phyloP scores from a whole-genome alignment of 2,113 vertebrate genomes.

The Leptosomus discolor region DNA sequence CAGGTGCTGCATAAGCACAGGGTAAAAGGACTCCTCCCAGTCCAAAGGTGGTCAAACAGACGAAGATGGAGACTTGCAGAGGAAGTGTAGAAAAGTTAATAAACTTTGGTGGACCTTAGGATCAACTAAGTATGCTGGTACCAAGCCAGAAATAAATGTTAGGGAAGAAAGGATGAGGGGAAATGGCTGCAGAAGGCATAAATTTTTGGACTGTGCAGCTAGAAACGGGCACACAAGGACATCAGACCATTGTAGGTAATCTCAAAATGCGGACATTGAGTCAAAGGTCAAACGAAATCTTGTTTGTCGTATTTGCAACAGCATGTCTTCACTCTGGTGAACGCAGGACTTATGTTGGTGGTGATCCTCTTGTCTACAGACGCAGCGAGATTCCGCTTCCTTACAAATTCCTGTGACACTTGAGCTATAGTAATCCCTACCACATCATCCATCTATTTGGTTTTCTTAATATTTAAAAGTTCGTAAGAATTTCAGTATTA shows the following conservation, averaged over 20 bases:
- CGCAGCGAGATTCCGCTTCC: neutral
- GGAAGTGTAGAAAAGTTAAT: fast-evolving
- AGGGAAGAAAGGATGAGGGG: neutral
- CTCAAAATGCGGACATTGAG: neutral
- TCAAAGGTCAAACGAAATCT: neutral
- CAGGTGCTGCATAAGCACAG: neutral
- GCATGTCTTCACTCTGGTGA: neutral
- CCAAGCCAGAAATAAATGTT: neutral
- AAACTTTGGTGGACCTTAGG: neutral
- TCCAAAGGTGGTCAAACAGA: neutral
- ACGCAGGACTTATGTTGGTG: neutral
- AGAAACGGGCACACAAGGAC: neutral
- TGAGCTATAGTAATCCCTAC: neutral
- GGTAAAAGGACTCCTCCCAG: neutral
- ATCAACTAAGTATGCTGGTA: neutral
- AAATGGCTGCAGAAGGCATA: neutral
- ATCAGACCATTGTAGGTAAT: neutral
- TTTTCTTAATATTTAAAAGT: neutral
- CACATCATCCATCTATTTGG: neutral
- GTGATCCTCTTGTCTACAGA: neutral
- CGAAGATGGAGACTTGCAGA: neutral
- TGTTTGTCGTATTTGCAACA: neutral
- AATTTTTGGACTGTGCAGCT: neutral
- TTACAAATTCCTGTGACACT: neutral
- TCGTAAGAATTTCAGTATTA: neutral